Conservation (phyloP, 2,113 vertebrate genomes). For the Artemisiospiza belli region DNA sequence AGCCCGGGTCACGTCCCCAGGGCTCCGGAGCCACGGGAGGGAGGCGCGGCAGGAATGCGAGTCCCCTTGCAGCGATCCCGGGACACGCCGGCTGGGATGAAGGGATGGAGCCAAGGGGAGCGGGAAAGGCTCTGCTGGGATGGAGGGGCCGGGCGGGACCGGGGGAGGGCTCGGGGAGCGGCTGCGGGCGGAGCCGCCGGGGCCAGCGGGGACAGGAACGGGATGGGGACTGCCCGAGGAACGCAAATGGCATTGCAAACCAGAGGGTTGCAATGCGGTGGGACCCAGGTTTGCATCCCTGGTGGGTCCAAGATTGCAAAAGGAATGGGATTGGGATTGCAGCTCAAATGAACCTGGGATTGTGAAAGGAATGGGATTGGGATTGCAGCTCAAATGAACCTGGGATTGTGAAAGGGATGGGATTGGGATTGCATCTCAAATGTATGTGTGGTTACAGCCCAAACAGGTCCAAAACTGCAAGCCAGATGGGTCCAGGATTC, state of each 20-base stretch:
- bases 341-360: neutral
- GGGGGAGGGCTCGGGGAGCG: neutral
- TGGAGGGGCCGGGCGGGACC: neutral
- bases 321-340: neutral
- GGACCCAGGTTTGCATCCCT: neutral
- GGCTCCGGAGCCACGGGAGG: rapidly evolving
- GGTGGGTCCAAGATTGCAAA: neutral
- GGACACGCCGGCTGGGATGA: rapidly evolving
- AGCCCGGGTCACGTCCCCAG: rapidly evolving
- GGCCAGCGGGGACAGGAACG: neutral
- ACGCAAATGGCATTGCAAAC: rapidly evolving
- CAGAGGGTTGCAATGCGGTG: neutral
- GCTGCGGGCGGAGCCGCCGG: neutral
- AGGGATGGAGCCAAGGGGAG: neutral
- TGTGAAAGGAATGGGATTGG: neutral
- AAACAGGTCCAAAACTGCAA: rapidly evolving
- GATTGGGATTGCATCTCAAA: neutral
- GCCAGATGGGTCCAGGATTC: neutral
- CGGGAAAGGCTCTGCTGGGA: neutral
- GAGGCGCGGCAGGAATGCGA: neutral
- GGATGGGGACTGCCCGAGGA: rapidly evolving
- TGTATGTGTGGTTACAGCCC: too few species aligned
- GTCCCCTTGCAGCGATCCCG: rapidly evolving
- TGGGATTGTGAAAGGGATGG: neutral
- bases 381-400: neutral